Evolutionary conservation across 2,797 vertebrate genomes (phyloP), one percentile per base, ranked within the genome.

Genomic region (Bradypodion ventrale): DNA sequence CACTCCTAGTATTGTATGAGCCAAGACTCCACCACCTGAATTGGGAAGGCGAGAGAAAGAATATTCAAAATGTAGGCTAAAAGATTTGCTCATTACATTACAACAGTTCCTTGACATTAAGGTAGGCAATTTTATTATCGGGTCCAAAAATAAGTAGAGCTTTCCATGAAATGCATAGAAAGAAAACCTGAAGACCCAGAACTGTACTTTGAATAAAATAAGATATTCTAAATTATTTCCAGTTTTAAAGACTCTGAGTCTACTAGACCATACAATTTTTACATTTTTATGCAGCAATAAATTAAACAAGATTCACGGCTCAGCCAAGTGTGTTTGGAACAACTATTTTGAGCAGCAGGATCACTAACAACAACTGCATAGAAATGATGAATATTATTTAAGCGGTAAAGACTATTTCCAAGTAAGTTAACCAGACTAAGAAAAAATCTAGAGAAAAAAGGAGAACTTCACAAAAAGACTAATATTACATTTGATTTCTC

Each of bases 1-100:
- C 65, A 99, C 97, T 52, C 98, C 99, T 32, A 99, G 90, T 91
- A 99, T 98, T 0, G 98, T 99, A 94, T 99, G 98, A 83, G 98
- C 98, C 89, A 99, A 91, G 80, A 98, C 97, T 15, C 98, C 99
- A 44, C 99, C 98, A 87, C 98, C 98, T 99, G 88, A 46, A 87
- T 87, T 0, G 85, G 6, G 46, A 76, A 80, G 25, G 37, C 1
- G 49, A 66, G 49, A 68, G 62, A 65, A 44, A 76, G 16, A 75
- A 69, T n/a, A 75, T 46, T 27, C 27, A 56, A 27, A 35, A n/a
- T 52, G 21, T 7, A 13, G 2, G n/a, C 75, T 32, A 21, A 46
- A 83, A 44, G 23, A 42, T 52, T 85, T 42, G 19, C 35, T 63
- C 29, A 68, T 44, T 60, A 62, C 8, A 37, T 19, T 52, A 63